Evolutionary conservation across 2,113 vertebrate species (phyloP).

Genomic region (Oplegnathus fasciatus): DNA sequence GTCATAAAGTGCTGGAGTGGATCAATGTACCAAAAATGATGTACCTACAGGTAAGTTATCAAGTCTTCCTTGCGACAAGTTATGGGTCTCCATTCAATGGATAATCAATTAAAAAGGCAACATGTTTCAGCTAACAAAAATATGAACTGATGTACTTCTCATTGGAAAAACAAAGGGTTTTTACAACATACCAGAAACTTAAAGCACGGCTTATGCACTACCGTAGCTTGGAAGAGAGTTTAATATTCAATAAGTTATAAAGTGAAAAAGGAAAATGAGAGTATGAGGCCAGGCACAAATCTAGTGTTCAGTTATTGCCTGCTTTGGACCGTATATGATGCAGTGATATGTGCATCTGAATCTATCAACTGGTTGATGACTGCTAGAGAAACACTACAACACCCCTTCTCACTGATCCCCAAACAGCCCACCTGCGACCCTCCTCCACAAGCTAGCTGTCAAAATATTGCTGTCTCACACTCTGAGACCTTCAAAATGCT

Average conservation of each 20-base stretch:
- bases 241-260: background rate
- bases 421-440: constrained; percentile 10
- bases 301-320: background rate
- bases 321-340: constrained; percentile 3
- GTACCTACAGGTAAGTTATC: background rate
- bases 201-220: background rate
- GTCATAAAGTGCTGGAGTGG: background rate
- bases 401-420: background rate
- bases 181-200: background rate
- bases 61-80: background rate
- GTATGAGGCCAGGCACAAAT: background rate
- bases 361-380: constrained; percentile 14
- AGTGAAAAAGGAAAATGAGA: background rate
- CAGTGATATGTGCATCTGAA: background rate
- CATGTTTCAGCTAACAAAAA: background rate
- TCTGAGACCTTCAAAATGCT: constrained; percentile 32
- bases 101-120: background rate
- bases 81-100: constrained; percentile 2
- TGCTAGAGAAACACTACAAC: background rate
- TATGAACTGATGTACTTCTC: background rate
- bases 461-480: constrained; percentile 38
- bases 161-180: background rate
- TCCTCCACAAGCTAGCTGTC: constrained; percentile 30
- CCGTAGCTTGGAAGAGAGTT: background rate
- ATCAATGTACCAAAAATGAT: background rate